Conservation (phyloP, 2,113 vertebrate genomes). For the Okapia johnstoni region DNA sequence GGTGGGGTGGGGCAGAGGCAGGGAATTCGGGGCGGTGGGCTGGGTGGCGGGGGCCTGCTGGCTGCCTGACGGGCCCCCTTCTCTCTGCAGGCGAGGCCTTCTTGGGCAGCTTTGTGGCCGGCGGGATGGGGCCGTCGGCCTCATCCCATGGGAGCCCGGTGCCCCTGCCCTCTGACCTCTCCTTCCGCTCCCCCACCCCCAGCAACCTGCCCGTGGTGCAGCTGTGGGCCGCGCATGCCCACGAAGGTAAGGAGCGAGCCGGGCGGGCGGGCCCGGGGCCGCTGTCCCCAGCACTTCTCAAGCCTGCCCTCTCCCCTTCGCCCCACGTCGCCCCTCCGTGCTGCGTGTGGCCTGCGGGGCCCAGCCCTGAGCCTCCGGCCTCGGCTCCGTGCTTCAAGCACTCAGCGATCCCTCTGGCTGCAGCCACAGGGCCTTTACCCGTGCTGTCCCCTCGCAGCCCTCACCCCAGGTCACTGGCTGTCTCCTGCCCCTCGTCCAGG, state of each 20-base stretch:
- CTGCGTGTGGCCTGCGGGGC: not conserved
- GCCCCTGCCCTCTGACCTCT: conserved; percentile 81
- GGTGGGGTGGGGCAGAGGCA: not conserved
- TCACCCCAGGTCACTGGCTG: not conserved
- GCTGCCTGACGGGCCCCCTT: conserved; percentile 46
- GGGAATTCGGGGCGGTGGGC: not conserved
- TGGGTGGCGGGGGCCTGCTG: not conserved
- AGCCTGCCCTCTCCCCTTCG: not conserved
- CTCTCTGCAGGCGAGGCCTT: conserved; percentile 85
- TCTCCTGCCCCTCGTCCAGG: not conserved
- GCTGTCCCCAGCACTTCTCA: not conserved
- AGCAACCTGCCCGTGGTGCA: conserved; percentile 88
- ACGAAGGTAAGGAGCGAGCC: conserved; percentile 79
- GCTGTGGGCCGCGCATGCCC: conserved; percentile 83
- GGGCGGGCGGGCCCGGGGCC: conserved; percentile 22
- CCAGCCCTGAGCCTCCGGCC: not conserved
- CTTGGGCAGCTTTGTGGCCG: conserved; percentile 84
- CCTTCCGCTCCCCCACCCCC: conserved; percentile 86
- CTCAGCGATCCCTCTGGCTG: not conserved
- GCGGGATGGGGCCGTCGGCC: conserved; percentile 80
- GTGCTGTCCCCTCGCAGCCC: not conserved
- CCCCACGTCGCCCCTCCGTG: not conserved
- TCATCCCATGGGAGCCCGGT: conserved; percentile 54
- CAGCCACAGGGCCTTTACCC: conserved; percentile 14
- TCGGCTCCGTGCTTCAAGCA: not conserved